These are phyloP conservation scores for Chaunax sp. DNA, from an alignment of 2,797 vertebrate genomes.

Conservation along the genomic window DNA sequence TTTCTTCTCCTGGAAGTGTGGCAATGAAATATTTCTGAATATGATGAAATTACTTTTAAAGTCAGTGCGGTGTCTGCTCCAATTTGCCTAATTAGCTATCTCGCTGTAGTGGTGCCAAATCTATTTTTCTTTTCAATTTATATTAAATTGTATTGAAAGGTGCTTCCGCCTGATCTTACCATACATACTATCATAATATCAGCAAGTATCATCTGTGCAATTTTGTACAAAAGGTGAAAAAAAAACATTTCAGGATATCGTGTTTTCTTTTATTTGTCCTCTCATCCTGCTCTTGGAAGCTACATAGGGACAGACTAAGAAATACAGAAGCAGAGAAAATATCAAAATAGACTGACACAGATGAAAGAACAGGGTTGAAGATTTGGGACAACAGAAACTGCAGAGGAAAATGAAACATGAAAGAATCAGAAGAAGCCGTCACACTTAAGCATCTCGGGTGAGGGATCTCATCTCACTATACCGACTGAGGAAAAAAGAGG, in stretches of 20 bases:
- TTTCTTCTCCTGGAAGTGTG: not conserved
- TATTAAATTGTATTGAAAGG: slow-evolving; percentile 22
- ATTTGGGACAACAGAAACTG: slow-evolving; percentile 28
- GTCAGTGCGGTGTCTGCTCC: not conserved
- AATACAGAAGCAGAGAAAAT: slow-evolving; percentile 16
- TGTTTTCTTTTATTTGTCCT: slow-evolving; percentile 19
- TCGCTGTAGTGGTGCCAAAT: slow-evolving; percentile 6
- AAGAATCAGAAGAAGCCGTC: slow-evolving; percentile 28
- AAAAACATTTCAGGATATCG: slow-evolving; percentile 11
- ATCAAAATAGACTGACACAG: slow-evolving; percentile 43
- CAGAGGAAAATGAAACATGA: slow-evolving; percentile 42
- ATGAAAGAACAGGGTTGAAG: slow-evolving; percentile 47
- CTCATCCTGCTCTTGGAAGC: slow-evolving; percentile 23
- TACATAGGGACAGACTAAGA: slow-evolving; percentile 2
- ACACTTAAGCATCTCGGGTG: slow-evolving; percentile 25
- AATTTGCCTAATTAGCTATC: slow-evolving; percentile 3
- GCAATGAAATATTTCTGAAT: not conserved
- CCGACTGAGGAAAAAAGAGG: slow-evolving; percentile 38
- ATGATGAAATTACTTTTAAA: not conserved
- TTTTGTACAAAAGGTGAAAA: slow-evolving; percentile 9
- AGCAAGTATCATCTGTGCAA: not conserved
- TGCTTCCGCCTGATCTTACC: too few relatives aligned
- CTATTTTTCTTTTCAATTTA: slow-evolving; percentile 21
- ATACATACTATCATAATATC: not conserved
- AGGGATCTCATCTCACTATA: slow-evolving; percentile 45